These are phyloP conservation scores for Erpetoichthys calabaricus DNA, from an alignment of 2,797 vertebrate genomes.

Conservation along the genomic window DNA sequence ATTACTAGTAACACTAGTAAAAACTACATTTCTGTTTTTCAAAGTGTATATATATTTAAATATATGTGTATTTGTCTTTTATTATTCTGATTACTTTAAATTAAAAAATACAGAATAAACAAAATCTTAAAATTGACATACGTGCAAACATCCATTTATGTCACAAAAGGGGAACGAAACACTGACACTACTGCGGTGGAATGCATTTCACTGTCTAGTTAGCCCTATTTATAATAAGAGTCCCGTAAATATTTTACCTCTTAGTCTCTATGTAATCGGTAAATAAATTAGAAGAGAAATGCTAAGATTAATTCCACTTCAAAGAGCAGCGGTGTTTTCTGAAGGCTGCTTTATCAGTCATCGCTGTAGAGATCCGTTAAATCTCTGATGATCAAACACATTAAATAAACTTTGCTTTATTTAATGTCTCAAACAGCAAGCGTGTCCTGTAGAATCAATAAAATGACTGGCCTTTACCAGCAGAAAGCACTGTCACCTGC, in stretches of 20 bases:
- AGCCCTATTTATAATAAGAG: not conserved
- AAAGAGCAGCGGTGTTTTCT: slow-evolving; percentile 17
- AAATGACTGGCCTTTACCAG: not conserved
- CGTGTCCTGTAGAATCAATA: slow-evolving; percentile 32
- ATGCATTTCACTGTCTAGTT: not conserved
- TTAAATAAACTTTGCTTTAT: slow-evolving; percentile 37
- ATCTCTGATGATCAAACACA: slow-evolving; percentile 31
- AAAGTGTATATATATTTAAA: not conserved
- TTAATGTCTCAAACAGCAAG: slow-evolving; percentile 34
- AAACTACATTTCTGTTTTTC: no score
- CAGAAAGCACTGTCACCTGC: no score
- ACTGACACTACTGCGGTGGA: not conserved
- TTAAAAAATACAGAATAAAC: not conserved
- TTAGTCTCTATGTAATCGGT: slow-evolving; percentile 5
- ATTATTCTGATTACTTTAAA: not conserved
- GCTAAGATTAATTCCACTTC: slow-evolving; percentile 14
- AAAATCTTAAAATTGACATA: not conserved
- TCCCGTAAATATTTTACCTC: not conserved
- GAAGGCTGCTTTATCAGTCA: slow-evolving; percentile 26
- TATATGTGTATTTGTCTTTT: not conserved
- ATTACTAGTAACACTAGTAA: no score
- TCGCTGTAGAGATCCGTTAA: slow-evolving; percentile 25
- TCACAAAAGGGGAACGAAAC: not conserved
- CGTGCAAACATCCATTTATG: not conserved
- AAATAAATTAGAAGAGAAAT: slow-evolving; percentile 15